Base-by-base conservation (phyloP, 2,113 vertebrate species). In the Heteronetta atricapilla region DNA sequence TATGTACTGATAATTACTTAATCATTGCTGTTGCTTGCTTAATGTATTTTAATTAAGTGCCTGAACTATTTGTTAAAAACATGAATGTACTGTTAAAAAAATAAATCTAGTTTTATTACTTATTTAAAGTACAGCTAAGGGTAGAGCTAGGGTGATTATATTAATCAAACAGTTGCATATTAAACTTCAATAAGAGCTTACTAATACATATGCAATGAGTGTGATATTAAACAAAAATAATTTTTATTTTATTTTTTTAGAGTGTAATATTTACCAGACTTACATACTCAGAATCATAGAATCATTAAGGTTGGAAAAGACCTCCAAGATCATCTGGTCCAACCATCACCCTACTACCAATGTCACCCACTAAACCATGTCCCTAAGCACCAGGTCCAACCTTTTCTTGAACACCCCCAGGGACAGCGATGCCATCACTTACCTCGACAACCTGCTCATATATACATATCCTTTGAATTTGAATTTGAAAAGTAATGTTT, bases 61-160 rank as follows among this genome's bases (percentile, higher is more conserved):
- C 48, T 73, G 60, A 74, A 46, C 10, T 10, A 74, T 53, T 74
- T 63, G 58, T 82, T 96, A 76, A 67, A 92, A 88, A 4, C 10
- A 82, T 26, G 77, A 77, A 84, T 83, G 26, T 46, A 77, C 52
- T 81, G 58, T 73, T 62, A 90, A 23, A 22, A 83, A 73, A 75
- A 88, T 70, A 91, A 91, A 88, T 84, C 58, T 91, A 48, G 87
- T 90, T 86, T 92, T 93, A 75, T 62, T 75, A 86, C 19, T 90
- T 73, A 60, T 67, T 88, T 93, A 52, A 91, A 82, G 20, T 46
- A 88, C 16, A 89, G 36, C 28, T 89, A 86, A 86, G n/a, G 2
- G 15, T 72, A 81, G 55, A 77, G 22, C 42, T 48, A 48, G 20
- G 20, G 46, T 46, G 80, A 42, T 80, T 92, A 58, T 23, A 73